A percentile compares a stretch with the other conserved stretches of the same genome.
phyloP scores from a whole-genome alignment of 2,113 vertebrate genomes.

The Gobio gobio region DNA sequence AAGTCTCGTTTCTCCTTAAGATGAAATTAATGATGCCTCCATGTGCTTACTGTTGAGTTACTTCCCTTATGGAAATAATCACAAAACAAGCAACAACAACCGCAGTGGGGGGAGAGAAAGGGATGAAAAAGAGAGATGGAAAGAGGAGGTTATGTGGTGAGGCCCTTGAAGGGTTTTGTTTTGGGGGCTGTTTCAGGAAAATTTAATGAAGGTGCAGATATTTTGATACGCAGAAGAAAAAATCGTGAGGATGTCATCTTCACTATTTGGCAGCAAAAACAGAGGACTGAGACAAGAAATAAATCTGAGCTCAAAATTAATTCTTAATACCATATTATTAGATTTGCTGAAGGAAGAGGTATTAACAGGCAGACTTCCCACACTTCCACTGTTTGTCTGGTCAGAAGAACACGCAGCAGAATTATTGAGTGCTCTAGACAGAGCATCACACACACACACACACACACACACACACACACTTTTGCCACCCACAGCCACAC shows the following conservation, averaged over 20 bases:
- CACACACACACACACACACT: not conserved
- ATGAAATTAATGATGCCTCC: conserved; percentile 56
- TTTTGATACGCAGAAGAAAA: not conserved
- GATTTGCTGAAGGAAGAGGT: not conserved
- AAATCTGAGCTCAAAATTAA: not conserved
- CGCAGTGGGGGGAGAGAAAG: not conserved
- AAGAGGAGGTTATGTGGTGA: conserved; percentile 16
- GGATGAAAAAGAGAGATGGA: conserved; percentile 15
- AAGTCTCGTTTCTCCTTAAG: conserved; percentile 45
- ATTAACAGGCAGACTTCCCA: not conserved
- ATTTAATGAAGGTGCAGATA: conserved; percentile 1
- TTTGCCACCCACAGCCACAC: conserved; percentile 50
- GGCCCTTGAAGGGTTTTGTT: not conserved
- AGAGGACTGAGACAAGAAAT: not conserved
- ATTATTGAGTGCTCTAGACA: conserved; percentile 4
- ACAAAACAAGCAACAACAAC: conserved; percentile 47
- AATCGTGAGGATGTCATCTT: not conserved
- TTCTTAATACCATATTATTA: not conserved
- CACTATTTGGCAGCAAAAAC: not conserved
- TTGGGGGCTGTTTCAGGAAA: not conserved
- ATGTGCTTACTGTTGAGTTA: conserved; percentile 54
- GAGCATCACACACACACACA: not conserved
- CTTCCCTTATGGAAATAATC: conserved; percentile 58
- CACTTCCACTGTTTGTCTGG: conserved; percentile 25
- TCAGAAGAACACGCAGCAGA: not conserved